These are phyloP conservation scores for Netelia fuscicornis DNA, from an alignment of 2,888 invertebrate genomes.

Conservation along the genomic window DNA sequence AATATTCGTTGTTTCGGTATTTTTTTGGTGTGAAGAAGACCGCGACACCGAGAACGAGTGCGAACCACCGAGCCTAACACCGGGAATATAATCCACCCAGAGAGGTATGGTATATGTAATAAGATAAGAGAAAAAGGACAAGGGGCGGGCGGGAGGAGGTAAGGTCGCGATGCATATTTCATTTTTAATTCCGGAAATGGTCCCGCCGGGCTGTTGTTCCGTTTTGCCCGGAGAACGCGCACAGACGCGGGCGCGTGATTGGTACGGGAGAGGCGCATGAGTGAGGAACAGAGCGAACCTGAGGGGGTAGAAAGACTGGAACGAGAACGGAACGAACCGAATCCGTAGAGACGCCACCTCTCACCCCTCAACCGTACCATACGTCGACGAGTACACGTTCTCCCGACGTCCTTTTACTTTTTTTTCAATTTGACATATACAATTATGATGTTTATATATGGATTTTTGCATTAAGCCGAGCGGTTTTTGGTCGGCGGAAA, in stretches of 20 bases:
- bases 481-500: background rate
- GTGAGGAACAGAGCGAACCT: background rate
- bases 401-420: background rate
- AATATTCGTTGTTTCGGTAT: too few relatives aligned
- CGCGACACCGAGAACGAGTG: too few relatives aligned
- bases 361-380: background rate
- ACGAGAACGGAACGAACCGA: background rate
- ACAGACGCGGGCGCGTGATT: slow-evolving; percentile 58
- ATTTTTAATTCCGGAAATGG: slow-evolving; percentile 78
- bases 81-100: too few relatives aligned
- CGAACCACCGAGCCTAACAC: too few relatives aligned
- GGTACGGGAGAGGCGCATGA: slow-evolving; percentile 44
- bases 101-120: slow-evolving; percentile 1
- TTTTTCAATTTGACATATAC: background rate
- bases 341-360: background rate
- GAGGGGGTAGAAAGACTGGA: background rate
- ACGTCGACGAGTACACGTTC: background rate
- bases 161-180: slow-evolving; percentile 75
- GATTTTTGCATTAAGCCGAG: background rate
- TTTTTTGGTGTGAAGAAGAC: too few relatives aligned
- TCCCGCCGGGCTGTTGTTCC: slow-evolving; percentile 73
- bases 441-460: background rate
- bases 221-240: slow-evolving; percentile 62
- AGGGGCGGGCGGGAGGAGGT: slow-evolving; percentile 2
- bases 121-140: background rate